Evolutionary conservation across 2,113 vertebrate genomes (phyloP).

Genomic region (Dryoscopus gambensis): DNA sequence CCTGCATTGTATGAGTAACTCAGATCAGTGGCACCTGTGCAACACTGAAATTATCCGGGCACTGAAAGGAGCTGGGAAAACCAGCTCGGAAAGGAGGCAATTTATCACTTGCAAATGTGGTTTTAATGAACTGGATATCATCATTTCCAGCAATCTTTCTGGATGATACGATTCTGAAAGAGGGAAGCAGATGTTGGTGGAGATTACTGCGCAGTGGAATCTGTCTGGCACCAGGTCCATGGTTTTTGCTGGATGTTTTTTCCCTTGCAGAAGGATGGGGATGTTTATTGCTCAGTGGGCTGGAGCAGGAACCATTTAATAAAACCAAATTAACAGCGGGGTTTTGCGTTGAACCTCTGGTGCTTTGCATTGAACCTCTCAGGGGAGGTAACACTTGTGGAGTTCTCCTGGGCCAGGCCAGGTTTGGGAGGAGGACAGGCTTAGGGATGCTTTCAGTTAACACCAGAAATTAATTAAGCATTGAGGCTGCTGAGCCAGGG

Average conservation of each 20-base stretch:
- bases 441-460: neutral
- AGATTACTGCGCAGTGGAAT: neutral
- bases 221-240: neutral
- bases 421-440: neutral
- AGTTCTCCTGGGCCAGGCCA: neutral
- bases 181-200: neutral
- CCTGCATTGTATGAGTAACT: neutral
- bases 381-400: neutral
- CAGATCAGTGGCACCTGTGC: neutral
- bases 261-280: neutral
- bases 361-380: neutral
- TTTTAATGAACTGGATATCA: constrained; percentile 41
- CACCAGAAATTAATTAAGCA: neutral
- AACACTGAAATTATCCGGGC: neutral
- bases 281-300: neutral
- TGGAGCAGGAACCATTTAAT: neutral
- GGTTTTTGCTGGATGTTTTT: neutral
- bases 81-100: neutral
- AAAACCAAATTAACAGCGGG: neutral
- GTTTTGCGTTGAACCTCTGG: neutral
- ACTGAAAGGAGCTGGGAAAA: neutral
- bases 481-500: neutral
- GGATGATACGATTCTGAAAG: neutral
- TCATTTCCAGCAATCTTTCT: constrained; percentile 27
- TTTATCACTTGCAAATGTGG: constrained; percentile 49